Conservation (phyloP, 1,140 invertebrate genomes). For the Macrosteles quadrilineatus region DNA sequence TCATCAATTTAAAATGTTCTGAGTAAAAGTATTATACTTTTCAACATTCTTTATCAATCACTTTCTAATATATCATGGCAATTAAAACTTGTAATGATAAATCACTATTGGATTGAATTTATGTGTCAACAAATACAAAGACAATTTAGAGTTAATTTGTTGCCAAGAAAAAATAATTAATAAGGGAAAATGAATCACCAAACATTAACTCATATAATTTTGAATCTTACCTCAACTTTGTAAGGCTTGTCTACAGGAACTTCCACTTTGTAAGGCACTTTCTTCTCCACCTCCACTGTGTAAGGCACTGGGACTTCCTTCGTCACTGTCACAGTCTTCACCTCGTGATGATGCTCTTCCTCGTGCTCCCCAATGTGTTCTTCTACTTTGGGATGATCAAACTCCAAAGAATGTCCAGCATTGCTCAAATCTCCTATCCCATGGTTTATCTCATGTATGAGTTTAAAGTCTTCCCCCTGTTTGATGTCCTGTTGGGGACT, state of each 20-base stretch:
- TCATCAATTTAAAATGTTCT: too few species aligned
- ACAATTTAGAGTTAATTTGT: too few species aligned
- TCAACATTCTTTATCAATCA: too few species aligned
- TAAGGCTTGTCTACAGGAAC: constrained; percentile 27
- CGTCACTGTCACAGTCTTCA: constrained; percentile 70
- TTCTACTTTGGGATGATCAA: neutral
- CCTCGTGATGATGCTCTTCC: constrained; percentile 56
- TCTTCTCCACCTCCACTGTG: constrained; percentile 55
- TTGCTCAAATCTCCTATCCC: neutral
- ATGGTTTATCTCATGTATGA: neutral
- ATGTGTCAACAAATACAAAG: too few species aligned
- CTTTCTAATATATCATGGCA: too few species aligned
- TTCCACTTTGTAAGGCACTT: constrained; percentile 25
- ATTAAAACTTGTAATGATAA: too few species aligned
- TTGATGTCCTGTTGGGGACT: neutral
- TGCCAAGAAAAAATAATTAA: too few species aligned
- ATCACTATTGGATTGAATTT: too few species aligned
- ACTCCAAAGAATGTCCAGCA: neutral
- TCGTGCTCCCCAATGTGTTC: neutral
- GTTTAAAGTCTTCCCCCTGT: neutral
- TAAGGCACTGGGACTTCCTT: constrained; percentile 74
- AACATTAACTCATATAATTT: too few species aligned
- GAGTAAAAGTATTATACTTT: too few species aligned
- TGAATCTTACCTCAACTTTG: constrained; percentile 59
- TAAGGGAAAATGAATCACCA: too few species aligned